Evolutionary conservation across 2,888 invertebrate species (phyloP), one percentile per base, ranked within the genome.

Genomic region (Limnephilus lunatus): DNA sequence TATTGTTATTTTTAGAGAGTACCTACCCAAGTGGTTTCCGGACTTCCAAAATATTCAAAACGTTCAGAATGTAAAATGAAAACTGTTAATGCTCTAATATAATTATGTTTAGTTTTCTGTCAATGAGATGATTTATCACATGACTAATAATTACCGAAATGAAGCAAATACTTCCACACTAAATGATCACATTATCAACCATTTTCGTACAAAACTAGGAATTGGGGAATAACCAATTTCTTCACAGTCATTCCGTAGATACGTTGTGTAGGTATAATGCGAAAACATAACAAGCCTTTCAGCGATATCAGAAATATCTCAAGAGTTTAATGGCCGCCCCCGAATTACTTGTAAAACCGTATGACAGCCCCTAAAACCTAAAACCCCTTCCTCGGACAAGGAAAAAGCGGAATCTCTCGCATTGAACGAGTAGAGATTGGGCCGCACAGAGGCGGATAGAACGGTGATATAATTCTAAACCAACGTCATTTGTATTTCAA

Each of bases 391-490:
- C 48, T 30, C 83, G 83, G 90, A 39, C 90, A 83, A 90, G 90
- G 48, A 90, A 90, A 90, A 90, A 89, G 81, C 83, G 32, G 44
- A 90, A 90, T 90, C 44, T 83, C 90, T 90, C 90, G 53, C 90
- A 48, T 83, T 39, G 89, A 14, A 39, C 48, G 81, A 90, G 85
- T 9, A 35, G 35, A 85, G 48, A 90, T 90, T 90, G 82, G 90
- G 90, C 30, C 25, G 68, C 9, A 68, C 68, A 68, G 68, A 2
- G 68, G 68, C 68, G 68, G 68, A 68, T 68, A 68, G 25, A 9
- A 68, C 25, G 4, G 11, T 1, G 25, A 68, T 19, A 25, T 25
- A 25, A 25, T 19, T 68, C 53, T 5, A 25, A 68, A 48, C 48
- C 14, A 2, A 44, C 12, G 44, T 2, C 44, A 15, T 48, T 48